These are phyloP conservation scores for Drosophila hawaiiensis DNA, from an alignment of 2,888 invertebrate species.

Conservation along the genomic window DNA sequence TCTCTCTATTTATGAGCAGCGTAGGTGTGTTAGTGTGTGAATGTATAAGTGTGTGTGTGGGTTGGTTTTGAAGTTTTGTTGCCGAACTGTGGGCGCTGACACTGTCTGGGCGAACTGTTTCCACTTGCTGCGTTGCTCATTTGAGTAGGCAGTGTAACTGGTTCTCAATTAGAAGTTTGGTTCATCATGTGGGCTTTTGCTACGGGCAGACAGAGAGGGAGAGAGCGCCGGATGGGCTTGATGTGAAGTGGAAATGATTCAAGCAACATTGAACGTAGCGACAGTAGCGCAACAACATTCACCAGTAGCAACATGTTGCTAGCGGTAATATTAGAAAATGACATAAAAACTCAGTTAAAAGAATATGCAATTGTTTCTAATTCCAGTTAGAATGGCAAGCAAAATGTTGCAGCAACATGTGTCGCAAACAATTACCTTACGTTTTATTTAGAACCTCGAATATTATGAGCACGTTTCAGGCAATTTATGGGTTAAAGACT, in stretches of 20 bases:
- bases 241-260: conserved; percentile 25
- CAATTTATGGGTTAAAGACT: conserved; percentile 59
- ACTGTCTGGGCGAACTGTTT: conserved; percentile 56
- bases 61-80: conserved; percentile 37
- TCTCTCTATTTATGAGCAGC: conserved; percentile 23
- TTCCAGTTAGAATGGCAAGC: background rate
- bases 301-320: conserved; percentile 28
- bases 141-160: conserved; percentile 47
- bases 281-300: conserved; percentile 22
- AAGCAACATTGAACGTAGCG: conserved; percentile 8
- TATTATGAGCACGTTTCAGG: conserved; percentile 58
- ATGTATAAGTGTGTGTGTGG: conserved; percentile 47
- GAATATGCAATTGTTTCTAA: background rate
- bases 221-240: conserved; percentile 72
- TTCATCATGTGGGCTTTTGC: conserved; percentile 70
- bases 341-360: background rate
- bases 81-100: conserved; percentile 50
- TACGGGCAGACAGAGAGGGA: conserved; percentile 5
- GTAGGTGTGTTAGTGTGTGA: conserved; percentile 35
- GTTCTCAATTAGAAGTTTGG: conserved; percentile 69
- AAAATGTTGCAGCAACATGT: conserved; percentile 23
- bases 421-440: conserved; percentile 5
- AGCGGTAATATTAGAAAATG: background rate
- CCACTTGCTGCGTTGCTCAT: conserved; percentile 39
- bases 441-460: conserved; percentile 37